phyloP scores from a whole-genome alignment of 2,888 invertebrate species.

The Eupithecia dodoneata region DNA sequence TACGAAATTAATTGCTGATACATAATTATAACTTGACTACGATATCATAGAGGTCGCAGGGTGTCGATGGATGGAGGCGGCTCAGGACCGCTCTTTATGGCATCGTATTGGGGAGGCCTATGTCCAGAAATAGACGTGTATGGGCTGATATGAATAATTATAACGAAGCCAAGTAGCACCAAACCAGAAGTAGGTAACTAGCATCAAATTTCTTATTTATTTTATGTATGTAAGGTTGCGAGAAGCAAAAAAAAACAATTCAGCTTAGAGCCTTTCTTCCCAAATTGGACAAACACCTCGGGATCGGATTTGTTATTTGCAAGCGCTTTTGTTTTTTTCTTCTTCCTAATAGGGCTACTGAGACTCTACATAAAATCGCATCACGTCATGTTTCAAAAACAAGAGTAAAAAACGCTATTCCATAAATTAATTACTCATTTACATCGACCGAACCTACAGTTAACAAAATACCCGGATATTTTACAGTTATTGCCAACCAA shows the following conservation, averaged over 20 bases:
- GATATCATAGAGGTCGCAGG: no score
- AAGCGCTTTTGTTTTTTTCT: background rate
- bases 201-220: background rate
- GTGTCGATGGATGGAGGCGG: no score
- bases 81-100: no score
- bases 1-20: background rate
- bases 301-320: conserved; percentile 2
- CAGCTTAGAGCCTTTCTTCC: background rate
- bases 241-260: background rate
- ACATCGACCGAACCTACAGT: background rate
- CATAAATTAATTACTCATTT: background rate
- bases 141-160: no score
- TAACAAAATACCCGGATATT: background rate
- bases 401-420: background rate
- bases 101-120: no score
- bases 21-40: no score
- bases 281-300: conserved; percentile 2
- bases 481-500: background rate
- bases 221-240: background rate
- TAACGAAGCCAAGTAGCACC: no score
- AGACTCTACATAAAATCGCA: background rate
- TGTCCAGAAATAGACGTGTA: no score
- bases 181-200: no score
- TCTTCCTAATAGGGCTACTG: background rate
- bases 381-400: background rate